Conservation (phyloP, 2,888 invertebrate genomes). For the Sphecodes monilicornis region DNA sequence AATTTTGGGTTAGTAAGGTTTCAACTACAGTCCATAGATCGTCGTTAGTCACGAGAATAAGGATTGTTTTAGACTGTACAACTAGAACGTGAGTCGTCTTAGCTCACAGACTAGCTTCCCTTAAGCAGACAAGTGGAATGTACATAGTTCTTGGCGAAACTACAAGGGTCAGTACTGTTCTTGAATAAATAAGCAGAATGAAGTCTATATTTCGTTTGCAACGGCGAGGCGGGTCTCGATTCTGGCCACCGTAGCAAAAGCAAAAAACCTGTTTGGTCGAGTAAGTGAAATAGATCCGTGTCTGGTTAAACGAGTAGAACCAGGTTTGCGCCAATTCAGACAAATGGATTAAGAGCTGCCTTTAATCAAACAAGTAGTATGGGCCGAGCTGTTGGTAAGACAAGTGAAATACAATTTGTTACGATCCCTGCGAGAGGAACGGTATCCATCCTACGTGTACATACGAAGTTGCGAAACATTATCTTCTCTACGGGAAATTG, state of each 20-base stretch:
- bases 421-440: neutral
- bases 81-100: neutral
- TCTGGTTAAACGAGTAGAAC: neutral
- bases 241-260: neutral
- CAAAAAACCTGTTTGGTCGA: neutral
- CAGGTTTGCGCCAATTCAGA: neutral
- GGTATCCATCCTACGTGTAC: neutral
- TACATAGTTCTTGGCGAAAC: neutral
- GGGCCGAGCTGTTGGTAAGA: neutral
- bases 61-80: neutral
- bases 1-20: neutral
- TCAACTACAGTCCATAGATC: neutral
- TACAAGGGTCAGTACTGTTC: neutral
- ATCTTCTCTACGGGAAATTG: neutral
- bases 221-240: neutral
- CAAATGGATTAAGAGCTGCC: neutral
- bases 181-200: neutral
- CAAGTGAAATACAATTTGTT: slow-evolving; percentile 4
- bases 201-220: neutral
- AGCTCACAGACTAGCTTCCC: neutral
- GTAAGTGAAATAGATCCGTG: neutral
- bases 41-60: neutral
- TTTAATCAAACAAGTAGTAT: slow-evolving; percentile 7
- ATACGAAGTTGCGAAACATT: neutral
- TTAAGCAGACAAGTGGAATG: slow-evolving; percentile 3